Evolutionary conservation across 1,140 invertebrate genomes (phyloP), one percentile per base, ranked within the genome.

Genomic region (Pantala flavescens): DNA sequence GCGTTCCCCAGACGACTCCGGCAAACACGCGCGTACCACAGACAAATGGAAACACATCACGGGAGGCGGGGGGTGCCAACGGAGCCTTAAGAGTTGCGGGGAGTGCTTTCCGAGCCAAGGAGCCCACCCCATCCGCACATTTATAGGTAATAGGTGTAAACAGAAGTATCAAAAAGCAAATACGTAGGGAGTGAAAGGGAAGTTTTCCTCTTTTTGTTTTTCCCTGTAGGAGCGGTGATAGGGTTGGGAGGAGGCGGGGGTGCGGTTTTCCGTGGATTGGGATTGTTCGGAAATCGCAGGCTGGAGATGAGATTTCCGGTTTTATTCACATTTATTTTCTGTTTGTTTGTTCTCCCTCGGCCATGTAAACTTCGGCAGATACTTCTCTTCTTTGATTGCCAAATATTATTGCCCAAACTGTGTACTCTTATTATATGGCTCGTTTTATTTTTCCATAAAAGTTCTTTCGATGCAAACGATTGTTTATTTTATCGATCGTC

Each of bases 91-190:
- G 14, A 21, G 49, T 21, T 16, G n/a, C 12, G 49, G 49, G 49
- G 14, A 21, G 49, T 19, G 14, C n/a, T 63, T 12, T 3, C 49
- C 49, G 12, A 63, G n/a, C 12, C 49, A 63, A 63, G 12, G n/a
- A 16, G 14, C 49, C n/a, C n/a, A 19, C 49, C n/a, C 49, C 49
- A 19, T 63, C 49, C 49, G 14, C 49, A 16, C 49, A 63, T 63
- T 63, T 63, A 63, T 63, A 63, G 49, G 49, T 63, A 63, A 63
- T 63, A 63, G 49, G 49, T 63, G 49, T 63, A 63, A 63, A 63
- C 49, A 63, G 49, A 63, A 63, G 49, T 63, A 63, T 63, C n/a
- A 63, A 63, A 63, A 63, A 36, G 28, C 49, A 63, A 63, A 63
- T 63, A 63, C 49, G n/a, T 3, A 12, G 16, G 49, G 12, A 63